Conservation (phyloP, 37 sponge, comb jelly and placozoan species). For the Ephydatia muelleri region DNA sequence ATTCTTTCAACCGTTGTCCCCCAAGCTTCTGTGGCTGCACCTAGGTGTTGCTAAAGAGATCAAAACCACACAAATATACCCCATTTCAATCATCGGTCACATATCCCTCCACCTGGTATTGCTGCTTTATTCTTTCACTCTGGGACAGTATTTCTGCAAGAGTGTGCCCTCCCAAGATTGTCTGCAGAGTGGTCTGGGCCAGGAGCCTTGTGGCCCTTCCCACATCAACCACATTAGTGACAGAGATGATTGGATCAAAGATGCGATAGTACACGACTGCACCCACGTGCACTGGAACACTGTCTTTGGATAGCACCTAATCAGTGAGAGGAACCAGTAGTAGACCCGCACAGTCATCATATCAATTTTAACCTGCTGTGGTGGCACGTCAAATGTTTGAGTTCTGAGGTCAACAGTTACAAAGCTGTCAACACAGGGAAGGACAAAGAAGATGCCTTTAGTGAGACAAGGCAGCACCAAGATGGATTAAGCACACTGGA, state of each 20-base stretch:
- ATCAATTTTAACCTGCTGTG: constrained; percentile 70
- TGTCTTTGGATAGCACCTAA: constrained; percentile 93
- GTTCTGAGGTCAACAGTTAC: constrained; percentile 78
- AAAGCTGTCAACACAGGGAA: constrained; percentile 87
- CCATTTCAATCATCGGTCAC: background rate
- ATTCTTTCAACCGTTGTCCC: constrained; percentile 93
- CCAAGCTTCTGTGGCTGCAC: constrained; percentile 96
- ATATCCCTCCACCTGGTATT: constrained; percentile 63
- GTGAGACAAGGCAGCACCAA: background rate
- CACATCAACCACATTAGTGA: constrained; percentile 75
- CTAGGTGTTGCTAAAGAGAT: constrained; percentile 62
- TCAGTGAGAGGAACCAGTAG: background rate
- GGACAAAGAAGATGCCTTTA: constrained; percentile 77
- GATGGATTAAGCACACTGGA: no score
- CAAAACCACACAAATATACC: constrained; percentile 24
- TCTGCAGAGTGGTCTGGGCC: constrained; percentile 94
- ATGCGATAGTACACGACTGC: constrained; percentile 93
- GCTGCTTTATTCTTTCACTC: constrained; percentile 69
- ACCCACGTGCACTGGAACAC: constrained; percentile 93
- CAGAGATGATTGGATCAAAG: constrained; percentile 70
- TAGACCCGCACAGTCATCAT: background rate
- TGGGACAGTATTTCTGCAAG: constrained; percentile 84
- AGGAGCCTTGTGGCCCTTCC: constrained; percentile 81
- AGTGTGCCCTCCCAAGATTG: constrained; percentile 90
- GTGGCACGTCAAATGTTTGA: constrained; percentile 89